Conservation (phyloP, 2,888 invertebrate species). For the Ethmia dodecea region DNA sequence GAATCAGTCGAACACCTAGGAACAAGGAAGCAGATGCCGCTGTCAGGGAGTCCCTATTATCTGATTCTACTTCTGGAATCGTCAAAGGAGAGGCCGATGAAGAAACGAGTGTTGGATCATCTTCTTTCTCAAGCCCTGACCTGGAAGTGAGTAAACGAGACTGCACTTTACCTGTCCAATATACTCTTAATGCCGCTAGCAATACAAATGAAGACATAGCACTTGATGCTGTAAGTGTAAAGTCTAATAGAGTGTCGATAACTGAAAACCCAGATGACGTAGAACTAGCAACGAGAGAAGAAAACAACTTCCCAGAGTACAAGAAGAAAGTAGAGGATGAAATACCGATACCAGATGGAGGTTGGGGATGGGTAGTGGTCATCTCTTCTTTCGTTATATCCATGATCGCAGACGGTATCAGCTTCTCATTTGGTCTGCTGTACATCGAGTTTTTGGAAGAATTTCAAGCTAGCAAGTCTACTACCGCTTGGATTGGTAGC, state of each 20-base stretch:
- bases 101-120: constrained; percentile 42
- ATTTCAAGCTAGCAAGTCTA: constrained; percentile 88
- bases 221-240: constrained; percentile 15
- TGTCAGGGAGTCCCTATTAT: constrained; percentile 56
- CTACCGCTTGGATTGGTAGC: constrained; percentile 94
- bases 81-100: constrained; percentile 62
- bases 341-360: constrained; percentile 86
- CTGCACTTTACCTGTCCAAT: constrained; percentile 19
- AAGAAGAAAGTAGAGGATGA: constrained; percentile 25
- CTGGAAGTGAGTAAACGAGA: constrained; percentile 47
- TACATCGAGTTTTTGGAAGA: constrained; percentile 89
- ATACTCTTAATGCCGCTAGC: no score
- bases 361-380: constrained; percentile 95
- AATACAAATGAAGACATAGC: no score
- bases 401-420: constrained; percentile 94
- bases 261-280: constrained; percentile 33
- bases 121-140: constrained; percentile 60
- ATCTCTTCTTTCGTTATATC: constrained; percentile 90
- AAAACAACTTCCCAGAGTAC: constrained; percentile 17
- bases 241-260: constrained; percentile 30
- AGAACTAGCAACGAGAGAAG: constrained; percentile 24
- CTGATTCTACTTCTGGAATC: constrained; percentile 70
- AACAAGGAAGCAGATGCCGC: constrained; percentile 37
- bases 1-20: constrained; percentile 49
- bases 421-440: constrained; percentile 94